Percentiles rank a stretch among this genome's conserved stretches.
phyloP scores from a whole-genome alignment of 1,140 invertebrate species.

The Trissolcus basalis region DNA sequence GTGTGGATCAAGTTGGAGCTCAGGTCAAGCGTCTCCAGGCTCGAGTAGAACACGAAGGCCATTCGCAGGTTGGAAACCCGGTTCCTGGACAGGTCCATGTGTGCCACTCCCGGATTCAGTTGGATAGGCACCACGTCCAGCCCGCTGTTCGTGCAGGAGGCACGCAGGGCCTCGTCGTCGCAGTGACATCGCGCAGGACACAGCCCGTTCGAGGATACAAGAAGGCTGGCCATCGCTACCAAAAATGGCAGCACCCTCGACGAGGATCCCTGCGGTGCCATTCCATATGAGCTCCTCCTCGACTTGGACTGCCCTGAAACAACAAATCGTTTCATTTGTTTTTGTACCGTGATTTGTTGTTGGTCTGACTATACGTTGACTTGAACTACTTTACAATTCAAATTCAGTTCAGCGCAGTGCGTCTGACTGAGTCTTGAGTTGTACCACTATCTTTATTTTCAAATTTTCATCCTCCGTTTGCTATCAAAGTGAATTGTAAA shows the following conservation, averaged over 20 bases:
- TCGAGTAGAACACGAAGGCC: slow-evolving; percentile 86
- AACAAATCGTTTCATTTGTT: slow-evolving; percentile 1
- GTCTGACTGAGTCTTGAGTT: too few relatives aligned
- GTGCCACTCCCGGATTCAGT: slow-evolving; percentile 87
- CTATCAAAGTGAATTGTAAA: too few relatives aligned
- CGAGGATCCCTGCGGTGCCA: slow-evolving; percentile 69
- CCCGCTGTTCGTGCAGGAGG: slow-evolving; percentile 84
- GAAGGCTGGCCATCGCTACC: slow-evolving; percentile 67
- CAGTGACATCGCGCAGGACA: slow-evolving; percentile 89
- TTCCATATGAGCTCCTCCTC: slow-evolving; percentile 73
- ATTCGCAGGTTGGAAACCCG: slow-evolving; percentile 83
- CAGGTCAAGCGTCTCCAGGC: slow-evolving; percentile 86
- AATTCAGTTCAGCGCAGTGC: too few relatives aligned
- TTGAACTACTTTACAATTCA: too few relatives aligned
- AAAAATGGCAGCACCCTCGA: slow-evolving; percentile 66
- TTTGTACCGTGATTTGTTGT: not conserved
- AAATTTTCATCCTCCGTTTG: too few relatives aligned
- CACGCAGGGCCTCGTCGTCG: slow-evolving; percentile 84
- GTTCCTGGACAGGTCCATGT: slow-evolving; percentile 86
- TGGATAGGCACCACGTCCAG: slow-evolving; percentile 91
- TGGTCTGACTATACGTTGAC: too few relatives aligned
- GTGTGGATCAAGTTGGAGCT: slow-evolving; percentile 86
- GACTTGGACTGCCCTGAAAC: slow-evolving; percentile 67
- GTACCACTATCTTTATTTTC: too few relatives aligned
- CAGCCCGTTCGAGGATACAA: slow-evolving; percentile 75